Evolutionary conservation across 2,113 vertebrate species (phyloP).

Genomic region (Atherinomorus stipes): DNA sequence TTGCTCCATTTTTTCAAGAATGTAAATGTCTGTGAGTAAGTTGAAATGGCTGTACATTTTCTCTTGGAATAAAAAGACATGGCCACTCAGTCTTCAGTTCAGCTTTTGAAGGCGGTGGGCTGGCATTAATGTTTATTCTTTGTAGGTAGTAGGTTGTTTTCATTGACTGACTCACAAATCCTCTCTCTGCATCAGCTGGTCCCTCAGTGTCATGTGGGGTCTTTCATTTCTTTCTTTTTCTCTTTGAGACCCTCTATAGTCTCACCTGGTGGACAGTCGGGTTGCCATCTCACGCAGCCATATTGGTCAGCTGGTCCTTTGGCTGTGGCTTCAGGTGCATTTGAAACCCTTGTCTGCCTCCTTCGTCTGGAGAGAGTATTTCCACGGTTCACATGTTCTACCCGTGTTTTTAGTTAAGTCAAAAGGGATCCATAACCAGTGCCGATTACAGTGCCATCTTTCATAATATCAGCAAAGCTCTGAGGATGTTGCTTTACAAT

Average conservation of each 20-base stretch:
- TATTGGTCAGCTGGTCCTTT: background rate
- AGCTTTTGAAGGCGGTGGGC: background rate
- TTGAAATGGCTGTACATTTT: background rate
- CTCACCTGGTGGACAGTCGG: background rate
- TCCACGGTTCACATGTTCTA: background rate
- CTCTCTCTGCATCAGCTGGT: background rate
- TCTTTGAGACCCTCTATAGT: background rate
- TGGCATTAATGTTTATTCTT: background rate
- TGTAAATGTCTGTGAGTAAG: background rate
- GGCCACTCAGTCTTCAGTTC: background rate
- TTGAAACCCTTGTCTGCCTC: background rate
- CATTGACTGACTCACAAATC: background rate
- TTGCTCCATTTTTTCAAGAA: background rate
- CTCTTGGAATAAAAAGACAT: background rate
- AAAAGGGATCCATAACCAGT: background rate
- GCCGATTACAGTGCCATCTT: background rate
- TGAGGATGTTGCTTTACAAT: background rate
- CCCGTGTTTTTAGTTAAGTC: background rate
- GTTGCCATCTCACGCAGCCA: background rate
- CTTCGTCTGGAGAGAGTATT: background rate
- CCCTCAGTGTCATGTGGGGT: background rate
- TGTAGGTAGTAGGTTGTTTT: background rate
- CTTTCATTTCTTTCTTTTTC: background rate
- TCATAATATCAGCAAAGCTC: background rate
- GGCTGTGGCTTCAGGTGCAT: background rate